A percentile compares a stretch with the other conserved stretches of the same genome.
These are phyloP conservation scores for Eleutherodactylus coqui DNA, from an alignment of 2,797 vertebrate species.

Conservation along the genomic window DNA sequence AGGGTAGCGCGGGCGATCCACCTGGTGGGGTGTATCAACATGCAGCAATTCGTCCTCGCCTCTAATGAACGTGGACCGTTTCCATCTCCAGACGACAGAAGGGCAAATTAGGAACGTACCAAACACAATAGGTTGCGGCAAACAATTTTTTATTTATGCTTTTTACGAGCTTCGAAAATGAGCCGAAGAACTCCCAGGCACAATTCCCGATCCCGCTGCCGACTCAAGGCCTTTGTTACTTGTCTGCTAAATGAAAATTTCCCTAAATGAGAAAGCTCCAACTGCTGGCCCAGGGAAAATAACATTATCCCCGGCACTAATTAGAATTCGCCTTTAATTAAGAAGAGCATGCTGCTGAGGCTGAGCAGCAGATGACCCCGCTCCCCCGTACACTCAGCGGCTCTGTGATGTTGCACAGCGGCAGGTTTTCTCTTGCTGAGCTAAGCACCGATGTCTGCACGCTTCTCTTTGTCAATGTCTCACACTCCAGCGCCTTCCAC, in stretches of 20 bases:
- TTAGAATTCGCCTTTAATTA: slow-evolving; percentile 64
- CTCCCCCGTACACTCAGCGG: slow-evolving; percentile 5
- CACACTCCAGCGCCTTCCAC: slow-evolving; percentile 37
- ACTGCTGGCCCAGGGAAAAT: slow-evolving; percentile 54
- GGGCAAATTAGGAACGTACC: slow-evolving; percentile 30
- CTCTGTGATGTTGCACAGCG: slow-evolving; percentile 43
- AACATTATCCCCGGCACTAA: slow-evolving; percentile 60
- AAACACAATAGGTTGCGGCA: slow-evolving; percentile 32
- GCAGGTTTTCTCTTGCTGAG: slow-evolving; percentile 54
- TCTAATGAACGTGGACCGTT: slow-evolving; percentile 21
- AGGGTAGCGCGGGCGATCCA: neutral
- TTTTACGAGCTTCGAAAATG: slow-evolving; percentile 23
- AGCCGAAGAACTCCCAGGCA: neutral
- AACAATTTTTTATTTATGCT: slow-evolving; percentile 9
- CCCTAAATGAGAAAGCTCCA: slow-evolving; percentile 50
- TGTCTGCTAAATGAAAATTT: slow-evolving; percentile 50
- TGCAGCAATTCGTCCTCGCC: neutral
- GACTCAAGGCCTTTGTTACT: slow-evolving; percentile 51
- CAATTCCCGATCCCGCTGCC: slow-evolving; percentile 16
- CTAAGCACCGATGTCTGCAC: slow-evolving; percentile 48
- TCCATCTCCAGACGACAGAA: slow-evolving; percentile 18
- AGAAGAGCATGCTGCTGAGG: slow-evolving; percentile 54
- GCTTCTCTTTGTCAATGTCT: slow-evolving; percentile 51
- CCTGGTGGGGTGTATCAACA: neutral
- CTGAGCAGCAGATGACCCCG: slow-evolving; percentile 49